Conservation (phyloP, 2,888 invertebrate species). For the Napeogenes inachia region DNA sequence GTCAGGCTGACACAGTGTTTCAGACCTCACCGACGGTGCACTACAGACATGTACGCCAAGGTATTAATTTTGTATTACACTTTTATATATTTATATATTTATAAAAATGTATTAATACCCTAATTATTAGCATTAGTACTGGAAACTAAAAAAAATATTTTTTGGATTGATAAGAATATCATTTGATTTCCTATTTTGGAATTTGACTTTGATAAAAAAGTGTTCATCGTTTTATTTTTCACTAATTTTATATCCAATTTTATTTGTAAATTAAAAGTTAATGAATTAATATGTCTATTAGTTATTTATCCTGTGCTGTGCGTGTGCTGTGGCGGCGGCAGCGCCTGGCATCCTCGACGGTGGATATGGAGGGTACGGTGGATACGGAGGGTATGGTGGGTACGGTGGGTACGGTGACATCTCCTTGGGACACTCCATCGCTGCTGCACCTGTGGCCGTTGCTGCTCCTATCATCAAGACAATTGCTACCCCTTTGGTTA, state of each 20-base stretch:
- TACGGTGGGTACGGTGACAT: slow-evolving; percentile 33
- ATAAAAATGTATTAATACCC: background rate
- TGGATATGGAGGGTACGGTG: slow-evolving; percentile 33
- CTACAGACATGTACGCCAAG: slow-evolving; percentile 68
- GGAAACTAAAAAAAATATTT: too few species aligned
- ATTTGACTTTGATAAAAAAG: too few species aligned
- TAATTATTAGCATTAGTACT: background rate
- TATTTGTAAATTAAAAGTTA: background rate
- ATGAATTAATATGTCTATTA: slow-evolving; percentile 25
- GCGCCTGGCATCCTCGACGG: slow-evolving; percentile 53
- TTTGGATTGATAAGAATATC: too few species aligned
- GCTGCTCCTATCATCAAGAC: slow-evolving; percentile 35
- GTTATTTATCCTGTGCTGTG: slow-evolving; percentile 63
- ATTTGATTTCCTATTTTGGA: too few species aligned
- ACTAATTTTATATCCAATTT: background rate
- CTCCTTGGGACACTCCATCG: slow-evolving; percentile 21
- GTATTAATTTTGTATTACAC: slow-evolving; percentile 38
- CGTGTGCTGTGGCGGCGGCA: slow-evolving; percentile 56
- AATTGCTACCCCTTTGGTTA: slow-evolving; percentile 37
- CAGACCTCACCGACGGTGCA: slow-evolving; percentile 43
- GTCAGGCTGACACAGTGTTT: slow-evolving; percentile 53
- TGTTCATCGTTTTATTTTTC: too few species aligned
- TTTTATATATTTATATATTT: slow-evolving; percentile 9
- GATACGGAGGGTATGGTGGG: slow-evolving; percentile 53
- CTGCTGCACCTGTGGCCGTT: slow-evolving; percentile 35